Evolutionary conservation across 53 echinoderm and acorn worm species (phyloP).

Genomic region (Echinometra lucunter): DNA sequence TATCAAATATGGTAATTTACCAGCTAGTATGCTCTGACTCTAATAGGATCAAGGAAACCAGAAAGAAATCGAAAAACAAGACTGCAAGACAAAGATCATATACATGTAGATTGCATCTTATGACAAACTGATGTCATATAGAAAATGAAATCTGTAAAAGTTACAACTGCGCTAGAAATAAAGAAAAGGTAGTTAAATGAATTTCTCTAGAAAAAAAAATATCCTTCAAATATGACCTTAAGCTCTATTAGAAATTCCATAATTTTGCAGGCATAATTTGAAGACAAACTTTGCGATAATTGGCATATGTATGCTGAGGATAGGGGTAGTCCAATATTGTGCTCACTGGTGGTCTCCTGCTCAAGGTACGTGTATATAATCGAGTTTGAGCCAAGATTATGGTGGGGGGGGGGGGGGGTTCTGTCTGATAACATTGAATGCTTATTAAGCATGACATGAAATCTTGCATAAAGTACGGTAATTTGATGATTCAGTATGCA

Average conservation of each 20-base stretch:
- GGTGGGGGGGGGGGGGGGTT: not conserved
- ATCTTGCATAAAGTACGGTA: not conserved
- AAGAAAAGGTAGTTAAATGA: not conserved
- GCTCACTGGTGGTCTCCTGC: not conserved
- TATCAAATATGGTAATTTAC: not conserved
- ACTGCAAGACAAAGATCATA: too few species aligned
- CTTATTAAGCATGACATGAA: not conserved
- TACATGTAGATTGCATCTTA: too few species aligned
- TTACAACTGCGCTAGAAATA: not conserved
- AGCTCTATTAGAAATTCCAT: not conserved
- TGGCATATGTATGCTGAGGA: not conserved
- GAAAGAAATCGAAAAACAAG: too few species aligned
- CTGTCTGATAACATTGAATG: not conserved
- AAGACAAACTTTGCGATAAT: too few species aligned
- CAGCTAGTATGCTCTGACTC: not conserved
- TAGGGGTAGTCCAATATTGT: constrained; percentile 11
- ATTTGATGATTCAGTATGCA: too few species aligned
- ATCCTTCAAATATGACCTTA: not conserved
- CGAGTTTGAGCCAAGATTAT: constrained; percentile 8
- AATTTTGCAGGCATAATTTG: too few species aligned
- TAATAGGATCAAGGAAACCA: not conserved
- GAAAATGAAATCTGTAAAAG: not conserved
- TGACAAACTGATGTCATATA: too few species aligned
- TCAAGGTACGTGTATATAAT: not conserved
- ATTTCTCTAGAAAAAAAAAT: not conserved